Conservation (phyloP, 2,888 invertebrate species). For the Ichneumoninae sp. region DNA sequence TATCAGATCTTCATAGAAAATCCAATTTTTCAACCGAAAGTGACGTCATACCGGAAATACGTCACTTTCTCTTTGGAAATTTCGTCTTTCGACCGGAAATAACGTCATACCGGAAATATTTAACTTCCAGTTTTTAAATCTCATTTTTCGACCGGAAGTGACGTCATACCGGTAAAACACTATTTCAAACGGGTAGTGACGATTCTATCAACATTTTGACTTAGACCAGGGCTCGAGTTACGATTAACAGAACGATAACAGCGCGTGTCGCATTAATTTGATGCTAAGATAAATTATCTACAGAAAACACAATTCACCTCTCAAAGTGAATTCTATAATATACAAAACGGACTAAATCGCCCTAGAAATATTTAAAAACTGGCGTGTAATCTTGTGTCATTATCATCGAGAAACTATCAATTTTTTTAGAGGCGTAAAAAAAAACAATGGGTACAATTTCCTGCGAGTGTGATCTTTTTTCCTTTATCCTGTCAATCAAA, state of each 20-base stretch:
- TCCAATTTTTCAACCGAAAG: neutral
- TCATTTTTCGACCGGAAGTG: neutral
- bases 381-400: neutral
- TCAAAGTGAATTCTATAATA: neutral
- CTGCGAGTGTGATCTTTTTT: neutral
- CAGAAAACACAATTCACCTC: neutral
- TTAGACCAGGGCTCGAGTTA: neutral
- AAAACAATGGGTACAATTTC: neutral
- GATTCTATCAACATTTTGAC: neutral
- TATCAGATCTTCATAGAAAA: neutral
- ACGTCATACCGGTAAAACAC: too few relatives aligned
- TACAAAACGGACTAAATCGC: neutral
- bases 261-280: neutral
- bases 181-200: neutral
- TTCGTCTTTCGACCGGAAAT: neutral
- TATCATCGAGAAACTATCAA: neutral
- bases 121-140: neutral
- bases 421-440: neutral
- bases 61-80: too few relatives aligned
- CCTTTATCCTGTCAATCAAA: constrained; percentile 25
- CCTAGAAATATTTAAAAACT: neutral
- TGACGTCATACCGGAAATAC: too few relatives aligned
- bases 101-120: too few relatives aligned
- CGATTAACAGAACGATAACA: neutral
- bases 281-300: neutral